Evolutionary conservation across 2,797 vertebrate genomes (phyloP).

Genomic region (Coracias cyanogaster): DNA sequence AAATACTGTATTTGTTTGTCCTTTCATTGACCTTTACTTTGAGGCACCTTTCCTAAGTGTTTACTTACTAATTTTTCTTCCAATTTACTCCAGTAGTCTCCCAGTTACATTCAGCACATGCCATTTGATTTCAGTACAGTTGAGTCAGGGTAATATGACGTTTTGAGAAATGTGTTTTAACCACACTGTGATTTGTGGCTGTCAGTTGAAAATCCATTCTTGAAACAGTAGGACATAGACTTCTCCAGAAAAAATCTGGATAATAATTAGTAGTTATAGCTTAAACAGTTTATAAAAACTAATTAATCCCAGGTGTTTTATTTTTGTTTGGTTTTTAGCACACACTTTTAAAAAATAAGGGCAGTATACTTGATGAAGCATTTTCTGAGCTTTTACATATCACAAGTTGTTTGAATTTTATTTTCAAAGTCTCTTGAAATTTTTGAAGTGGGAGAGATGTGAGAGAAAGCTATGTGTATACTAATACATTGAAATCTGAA

Average conservation of each 20-base stretch:
- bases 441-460: background rate
- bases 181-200: background rate
- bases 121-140: background rate
- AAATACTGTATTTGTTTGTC: background rate
- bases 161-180: background rate
- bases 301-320: background rate
- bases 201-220: background rate
- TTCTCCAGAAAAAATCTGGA: background rate
- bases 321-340: background rate
- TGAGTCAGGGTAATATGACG: background rate
- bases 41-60: background rate
- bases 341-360: background rate
- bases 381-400: background rate
- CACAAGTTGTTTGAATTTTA: background rate
- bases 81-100: background rate
- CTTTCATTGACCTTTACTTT: constrained; percentile 32
- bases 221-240: background rate
- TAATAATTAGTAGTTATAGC: background rate
- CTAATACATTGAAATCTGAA: background rate
- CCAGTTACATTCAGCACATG: background rate
- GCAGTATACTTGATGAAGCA: background rate
- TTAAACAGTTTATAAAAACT: background rate
- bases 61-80: constrained; percentile 12
- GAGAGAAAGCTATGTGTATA: background rate
- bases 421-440: background rate